Conservation (phyloP, 2,113 vertebrate genomes). For the Dipodomys spectabilis region DNA sequence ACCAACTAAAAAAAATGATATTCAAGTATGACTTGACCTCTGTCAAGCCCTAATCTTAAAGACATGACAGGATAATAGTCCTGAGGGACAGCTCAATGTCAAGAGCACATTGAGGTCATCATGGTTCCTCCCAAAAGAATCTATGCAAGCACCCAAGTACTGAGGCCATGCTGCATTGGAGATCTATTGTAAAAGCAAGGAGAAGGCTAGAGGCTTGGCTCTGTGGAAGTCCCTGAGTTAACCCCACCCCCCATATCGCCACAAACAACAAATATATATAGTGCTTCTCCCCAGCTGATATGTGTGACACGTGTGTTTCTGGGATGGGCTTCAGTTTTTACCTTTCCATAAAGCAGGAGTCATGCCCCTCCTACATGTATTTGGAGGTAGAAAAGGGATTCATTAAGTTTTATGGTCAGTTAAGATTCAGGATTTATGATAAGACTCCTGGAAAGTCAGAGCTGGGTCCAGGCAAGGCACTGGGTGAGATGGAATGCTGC, state of each 20-base stretch:
- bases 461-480: too few species aligned
- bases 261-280: not conserved
- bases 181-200: not conserved
- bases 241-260: too few species aligned
- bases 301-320: not conserved
- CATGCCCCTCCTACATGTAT: conserved; percentile 13
- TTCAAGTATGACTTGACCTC: not conserved
- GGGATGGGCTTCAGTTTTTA: conserved; percentile 27
- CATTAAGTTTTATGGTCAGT: conserved; percentile 66
- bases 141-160: not conserved
- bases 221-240: too few species aligned
- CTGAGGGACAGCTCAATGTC: not conserved
- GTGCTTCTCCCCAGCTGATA: not conserved
- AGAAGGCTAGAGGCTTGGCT: not conserved
- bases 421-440: conserved; percentile 52
- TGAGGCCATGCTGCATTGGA: not conserved
- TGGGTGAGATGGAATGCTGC: not conserved
- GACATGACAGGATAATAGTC: not conserved
- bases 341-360: conserved; percentile 42
- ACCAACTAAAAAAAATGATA: not conserved
- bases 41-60: conserved; percentile 23
- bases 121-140: not conserved
- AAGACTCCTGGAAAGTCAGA: conserved; percentile 44
- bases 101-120: not conserved
- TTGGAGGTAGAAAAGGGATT: conserved; percentile 64